Evolutionary conservation across 2,113 vertebrate species (phyloP).

Genomic region (Onychostruthus taczanowskii): DNA sequence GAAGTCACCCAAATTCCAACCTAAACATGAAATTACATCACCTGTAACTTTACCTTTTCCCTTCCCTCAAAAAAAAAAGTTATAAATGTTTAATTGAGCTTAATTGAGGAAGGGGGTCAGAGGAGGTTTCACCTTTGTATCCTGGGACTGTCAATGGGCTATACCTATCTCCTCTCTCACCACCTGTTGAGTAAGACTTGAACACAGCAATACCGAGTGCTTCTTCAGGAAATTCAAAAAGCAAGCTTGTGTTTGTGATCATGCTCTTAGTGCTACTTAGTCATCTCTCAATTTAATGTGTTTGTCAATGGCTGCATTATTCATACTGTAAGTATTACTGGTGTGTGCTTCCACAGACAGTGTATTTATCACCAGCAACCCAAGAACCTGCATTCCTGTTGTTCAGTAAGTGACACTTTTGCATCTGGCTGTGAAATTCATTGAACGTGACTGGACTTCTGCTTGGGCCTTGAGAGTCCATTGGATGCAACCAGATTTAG

Average conservation of each 20-base stretch:
- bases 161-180: not conserved
- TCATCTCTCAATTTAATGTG: not conserved
- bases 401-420: not conserved
- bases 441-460: fast-evolving
- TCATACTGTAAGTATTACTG: not conserved
- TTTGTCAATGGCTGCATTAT: not conserved
- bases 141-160: fast-evolving
- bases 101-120: not conserved
- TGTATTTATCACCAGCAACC: not conserved
- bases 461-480: not conserved
- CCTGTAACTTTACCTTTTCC: not conserved
- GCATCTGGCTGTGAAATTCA: fast-evolving
- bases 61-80: not conserved
- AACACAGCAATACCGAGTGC: not conserved
- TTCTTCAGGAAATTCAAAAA: not conserved
- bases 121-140: not conserved
- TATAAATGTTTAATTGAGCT: not conserved
- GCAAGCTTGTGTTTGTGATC: not conserved
- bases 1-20: not conserved
- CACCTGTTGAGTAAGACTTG: fast-evolving
- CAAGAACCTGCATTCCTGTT: not conserved
- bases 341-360: not conserved
- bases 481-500: not conserved
- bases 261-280: not conserved
- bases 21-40: not conserved